Evolutionary conservation across 2,888 invertebrate genomes (phyloP), one percentile per base, ranked within the genome.

Genomic region (Apamea crenata): DNA sequence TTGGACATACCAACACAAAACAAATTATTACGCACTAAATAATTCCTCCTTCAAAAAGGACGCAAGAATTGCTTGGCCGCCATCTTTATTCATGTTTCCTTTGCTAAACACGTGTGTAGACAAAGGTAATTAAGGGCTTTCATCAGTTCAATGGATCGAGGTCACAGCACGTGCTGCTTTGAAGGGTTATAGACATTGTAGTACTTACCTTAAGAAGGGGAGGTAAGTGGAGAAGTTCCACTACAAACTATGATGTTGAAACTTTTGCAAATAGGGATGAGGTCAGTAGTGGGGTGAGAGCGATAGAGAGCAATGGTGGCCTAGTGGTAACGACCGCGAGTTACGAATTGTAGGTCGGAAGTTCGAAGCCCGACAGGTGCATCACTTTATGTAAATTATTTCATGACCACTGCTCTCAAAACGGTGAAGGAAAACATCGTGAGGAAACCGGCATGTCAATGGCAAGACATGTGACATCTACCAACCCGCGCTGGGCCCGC

Each of bases 61-160:
- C 84, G 69, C 73, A 84, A 86, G 77, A 86, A 84, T 79, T 82
- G 71, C 72, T 67, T 40, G 70, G 53, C 77, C 44, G 74, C 85
- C 86, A 88, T 87, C 78, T 86, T 87, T 83, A 80, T 86, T 89
- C 84, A 71, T 79, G 76, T 86, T 83, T 81, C 81, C 81, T 83
- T 81, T 81, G 84, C 87, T 76, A 89, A 91, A 91, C 95, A 95
- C 94, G 94, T 95, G 95, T 90, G 87, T 90, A 94, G 91, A 95
- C 95, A 94, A 95, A 93, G 91, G 92, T 94, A 95, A 95, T 95
- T 95, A 95, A 93, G 87, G 89, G 89, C 91, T 88, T 93, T 93
- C 84, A 78, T 84, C 83, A 89, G 84, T 84, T 91, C 89, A 93
- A 91, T 84, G 81, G 88, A 88, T 86, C 93, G 92, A 95, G 94